phyloP scores from a whole-genome alignment of 1,140 invertebrate species.

The Leptopilina clavipes region DNA sequence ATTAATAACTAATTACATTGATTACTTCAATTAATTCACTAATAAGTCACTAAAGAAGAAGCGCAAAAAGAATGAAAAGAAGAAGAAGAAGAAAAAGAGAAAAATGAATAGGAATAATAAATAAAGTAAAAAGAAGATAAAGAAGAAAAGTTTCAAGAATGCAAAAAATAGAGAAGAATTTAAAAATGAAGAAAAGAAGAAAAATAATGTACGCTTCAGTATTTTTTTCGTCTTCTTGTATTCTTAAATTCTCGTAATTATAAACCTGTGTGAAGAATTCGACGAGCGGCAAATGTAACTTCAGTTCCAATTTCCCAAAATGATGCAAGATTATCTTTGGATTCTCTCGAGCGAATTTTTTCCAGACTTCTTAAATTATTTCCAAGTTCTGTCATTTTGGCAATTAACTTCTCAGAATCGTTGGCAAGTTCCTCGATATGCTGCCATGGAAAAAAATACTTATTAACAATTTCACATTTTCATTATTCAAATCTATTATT shows the following conservation, averaged over 20 bases:
- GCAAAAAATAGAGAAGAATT: no score
- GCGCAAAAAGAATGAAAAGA: no score
- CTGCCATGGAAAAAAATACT: constrained; percentile 62
- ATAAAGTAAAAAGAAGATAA: not conserved
- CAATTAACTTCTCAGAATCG: constrained; percentile 73
- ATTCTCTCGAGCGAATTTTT: constrained; percentile 56
- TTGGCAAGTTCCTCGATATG: constrained; percentile 79
- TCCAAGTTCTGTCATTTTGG: constrained; percentile 76
- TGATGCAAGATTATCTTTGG: constrained; percentile 58
- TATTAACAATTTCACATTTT: no score
- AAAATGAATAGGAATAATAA: no score
- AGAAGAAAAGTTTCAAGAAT: no score
- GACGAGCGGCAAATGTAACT: constrained; percentile 55
- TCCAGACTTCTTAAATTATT: constrained; percentile 68
- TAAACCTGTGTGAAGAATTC: constrained; percentile 64
- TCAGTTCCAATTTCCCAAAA: constrained; percentile 62
- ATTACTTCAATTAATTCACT: no score
- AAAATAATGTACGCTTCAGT: not conserved
- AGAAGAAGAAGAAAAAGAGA: constrained; percentile 6
- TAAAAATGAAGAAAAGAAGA: not conserved
- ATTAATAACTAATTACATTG: no score
- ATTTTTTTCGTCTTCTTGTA: no score
- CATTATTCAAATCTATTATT: constrained; percentile 27
- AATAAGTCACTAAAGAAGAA: no score
- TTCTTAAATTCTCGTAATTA: no score